Evolutionary conservation across 2,113 vertebrate genomes (phyloP).

Genomic region (Haliaeetus leucogaster): DNA sequence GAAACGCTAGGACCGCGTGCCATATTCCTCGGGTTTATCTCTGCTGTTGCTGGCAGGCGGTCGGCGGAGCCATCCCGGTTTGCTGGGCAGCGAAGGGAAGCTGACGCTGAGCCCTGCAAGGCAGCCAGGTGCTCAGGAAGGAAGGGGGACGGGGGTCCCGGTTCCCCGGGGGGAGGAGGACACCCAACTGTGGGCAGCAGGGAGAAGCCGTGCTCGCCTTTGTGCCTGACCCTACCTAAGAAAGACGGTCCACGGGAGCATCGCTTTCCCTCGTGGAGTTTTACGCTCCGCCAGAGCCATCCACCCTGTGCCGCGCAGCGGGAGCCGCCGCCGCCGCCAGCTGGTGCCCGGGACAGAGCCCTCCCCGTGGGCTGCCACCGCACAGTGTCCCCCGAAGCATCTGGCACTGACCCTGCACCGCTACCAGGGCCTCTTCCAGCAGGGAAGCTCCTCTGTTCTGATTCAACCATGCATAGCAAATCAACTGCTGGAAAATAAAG

Average conservation of each 20-base stretch:
- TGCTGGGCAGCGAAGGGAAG: background rate
- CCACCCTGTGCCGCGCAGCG: background rate
- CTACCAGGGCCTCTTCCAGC: background rate
- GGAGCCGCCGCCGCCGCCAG: background rate
- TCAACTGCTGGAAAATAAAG: constrained; percentile 8
- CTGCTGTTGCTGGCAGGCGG: background rate
- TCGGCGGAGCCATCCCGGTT: background rate
- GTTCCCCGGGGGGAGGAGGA: background rate
- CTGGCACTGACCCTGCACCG: background rate
- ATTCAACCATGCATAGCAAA: constrained; percentile 29
- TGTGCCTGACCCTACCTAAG: background rate
- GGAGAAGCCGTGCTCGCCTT: background rate
- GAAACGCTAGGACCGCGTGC: background rate
- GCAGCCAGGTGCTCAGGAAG: background rate
- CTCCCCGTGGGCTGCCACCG: background rate
- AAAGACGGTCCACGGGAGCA: background rate
- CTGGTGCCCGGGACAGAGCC: background rate
- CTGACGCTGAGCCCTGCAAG: background rate
- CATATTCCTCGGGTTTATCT: background rate
- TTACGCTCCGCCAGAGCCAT: background rate
- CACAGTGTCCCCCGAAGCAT: background rate
- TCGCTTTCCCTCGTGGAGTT: background rate
- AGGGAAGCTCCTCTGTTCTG: constrained; percentile 17
- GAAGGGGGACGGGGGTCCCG: background rate
- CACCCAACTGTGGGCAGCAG: background rate